Percentiles rank a stretch among this genome's conserved stretches.
Conservation (phyloP, 2,797 vertebrate species). For the Ispidina lecontei region DNA sequence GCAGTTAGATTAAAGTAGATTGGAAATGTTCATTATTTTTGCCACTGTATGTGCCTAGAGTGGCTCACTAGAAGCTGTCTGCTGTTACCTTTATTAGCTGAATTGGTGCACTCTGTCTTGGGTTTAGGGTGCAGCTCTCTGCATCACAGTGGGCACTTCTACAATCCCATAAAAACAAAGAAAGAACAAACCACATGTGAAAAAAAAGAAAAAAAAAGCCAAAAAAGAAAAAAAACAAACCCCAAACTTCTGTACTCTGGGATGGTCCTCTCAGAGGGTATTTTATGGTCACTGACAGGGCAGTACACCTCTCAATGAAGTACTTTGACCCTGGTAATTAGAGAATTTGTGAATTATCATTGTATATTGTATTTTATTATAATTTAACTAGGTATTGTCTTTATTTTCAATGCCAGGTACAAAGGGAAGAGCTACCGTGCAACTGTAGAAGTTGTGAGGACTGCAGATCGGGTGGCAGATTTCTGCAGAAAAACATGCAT, state of each 20-base stretch:
- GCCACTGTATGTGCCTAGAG: neutral
- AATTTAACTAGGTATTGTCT: neutral
- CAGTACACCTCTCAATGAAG: neutral
- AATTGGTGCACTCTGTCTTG: neutral
- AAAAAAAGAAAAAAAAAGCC: neutral
- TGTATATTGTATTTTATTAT: neutral
- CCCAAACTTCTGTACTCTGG: neutral
- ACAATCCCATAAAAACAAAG: neutral
- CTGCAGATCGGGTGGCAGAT: slow-evolving; percentile 92
- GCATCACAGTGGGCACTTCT: neutral
- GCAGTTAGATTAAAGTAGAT: neutral
- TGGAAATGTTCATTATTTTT: neutral
- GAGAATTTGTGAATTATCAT: neutral
- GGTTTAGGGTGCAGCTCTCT: neutral
- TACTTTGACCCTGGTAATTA: neutral
- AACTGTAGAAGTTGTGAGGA: slow-evolving; percentile 95
- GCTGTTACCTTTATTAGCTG: neutral
- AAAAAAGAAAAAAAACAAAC: neutral
- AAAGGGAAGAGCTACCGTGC: slow-evolving; percentile 98
- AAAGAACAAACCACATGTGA: neutral
- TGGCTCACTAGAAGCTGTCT: neutral
- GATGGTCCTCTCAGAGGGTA: neutral
- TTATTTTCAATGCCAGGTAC: slow-evolving; percentile 82
- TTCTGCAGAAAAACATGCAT: slow-evolving; percentile 98
- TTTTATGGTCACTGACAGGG: neutral